Conservation (phyloP, 92 coral and sea anemone genomes). For the Parazoanthus swiftii region DNA sequence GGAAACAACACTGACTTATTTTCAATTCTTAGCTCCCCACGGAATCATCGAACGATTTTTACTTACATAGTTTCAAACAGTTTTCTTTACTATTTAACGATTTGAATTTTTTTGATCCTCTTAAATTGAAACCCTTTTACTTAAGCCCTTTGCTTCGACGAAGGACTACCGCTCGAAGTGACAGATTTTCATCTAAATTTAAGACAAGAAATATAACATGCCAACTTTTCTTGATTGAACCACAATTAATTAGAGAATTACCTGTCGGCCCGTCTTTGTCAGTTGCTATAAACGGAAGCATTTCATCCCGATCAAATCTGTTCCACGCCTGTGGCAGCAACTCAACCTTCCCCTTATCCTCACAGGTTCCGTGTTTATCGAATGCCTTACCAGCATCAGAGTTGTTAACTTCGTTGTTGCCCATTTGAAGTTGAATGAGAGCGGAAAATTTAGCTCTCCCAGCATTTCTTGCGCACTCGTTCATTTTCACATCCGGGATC, state of each 20-base stretch:
- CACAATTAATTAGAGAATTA: no score
- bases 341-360: not conserved
- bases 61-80: no score
- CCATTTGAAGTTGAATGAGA: slow-evolving; percentile 16
- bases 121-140: no score
- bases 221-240: not conserved
- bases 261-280: not conserved
- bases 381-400: not conserved
- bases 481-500: not conserved
- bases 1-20: no score
- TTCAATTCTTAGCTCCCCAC: no score
- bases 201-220: no score
- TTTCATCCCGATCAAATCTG: not conserved
- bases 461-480: slow-evolving; percentile 15
- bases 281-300: not conserved
- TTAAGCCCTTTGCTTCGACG: no score
- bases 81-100: no score
- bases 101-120: no score
- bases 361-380: not conserved
- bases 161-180: no score
- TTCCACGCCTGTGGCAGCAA: slow-evolving; percentile 1
- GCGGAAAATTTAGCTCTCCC: slow-evolving; percentile 12
- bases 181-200: no score
- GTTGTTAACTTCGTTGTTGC: not conserved
- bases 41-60: no score